Base-by-base conservation (phyloP, 2,113 vertebrate genomes). In the Channa maculata region DNA sequence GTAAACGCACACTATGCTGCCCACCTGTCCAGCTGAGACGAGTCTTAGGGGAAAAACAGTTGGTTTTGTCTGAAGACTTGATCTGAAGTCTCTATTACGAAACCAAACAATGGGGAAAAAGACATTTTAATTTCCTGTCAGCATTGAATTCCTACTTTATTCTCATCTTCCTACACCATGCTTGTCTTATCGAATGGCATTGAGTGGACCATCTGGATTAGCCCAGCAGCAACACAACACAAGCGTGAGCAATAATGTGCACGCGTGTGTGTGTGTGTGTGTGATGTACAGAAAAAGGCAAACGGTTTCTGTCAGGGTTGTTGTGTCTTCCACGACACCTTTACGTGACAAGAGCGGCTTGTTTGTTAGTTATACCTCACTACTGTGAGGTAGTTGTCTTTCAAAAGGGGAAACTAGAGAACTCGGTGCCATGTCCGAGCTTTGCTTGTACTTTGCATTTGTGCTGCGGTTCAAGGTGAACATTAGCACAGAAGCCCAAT, bases 151-250 rank as follows among this genome's bases (percentile, higher is more conserved):
- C 24, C 24, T 24, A 1, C 24, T 24, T 24, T 24, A 36, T 63
- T 77, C 50, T 69, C 48, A 12, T 52, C 59, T 51, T 76, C 77
- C 64, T 49, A 43, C 60, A 6, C 13, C 49, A 13, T 38, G 24
- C 12, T n/a, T 3, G 2, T 65, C 55, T 58, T 71, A 67, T 68
- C 12, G 0, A n/a, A 0, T 78, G 72, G 82, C 70, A 70, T 82
- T 24, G 37, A 50, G 45, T 74, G 10, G 3, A n/a, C 58, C n/a
- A 5, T 64, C 50, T 71, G 37, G 51, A 73, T 71, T 9, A 62
- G 45, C 73, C 6, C 58, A 74, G 81, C 83, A 87, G 84, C 85
- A 52, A 64, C 64, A 11, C 63, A 71, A 79, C 72, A 74, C 75
- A 59, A 64, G 77, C 61, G 10, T 2, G 1, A 67, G 70, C 45